These are phyloP conservation scores for Parazoanthus atlanticus DNA, from an alignment of 92 coral and sea anemone genomes.

Conservation along the genomic window DNA sequence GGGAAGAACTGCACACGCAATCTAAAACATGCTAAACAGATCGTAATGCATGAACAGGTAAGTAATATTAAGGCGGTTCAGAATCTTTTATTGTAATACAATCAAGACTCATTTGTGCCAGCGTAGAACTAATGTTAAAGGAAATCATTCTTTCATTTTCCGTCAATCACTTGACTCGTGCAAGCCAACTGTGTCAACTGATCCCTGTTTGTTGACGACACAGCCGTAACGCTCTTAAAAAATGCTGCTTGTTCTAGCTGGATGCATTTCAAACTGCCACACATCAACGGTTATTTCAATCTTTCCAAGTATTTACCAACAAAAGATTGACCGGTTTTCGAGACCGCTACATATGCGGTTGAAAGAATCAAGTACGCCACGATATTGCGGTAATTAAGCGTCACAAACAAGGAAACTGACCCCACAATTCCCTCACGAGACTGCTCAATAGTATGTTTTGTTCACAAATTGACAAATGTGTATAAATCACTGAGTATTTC, in stretches of 20 bases:
- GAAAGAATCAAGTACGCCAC: no score
- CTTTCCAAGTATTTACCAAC: neutral
- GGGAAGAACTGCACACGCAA: neutral
- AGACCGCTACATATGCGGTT: neutral
- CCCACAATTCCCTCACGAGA: neutral
- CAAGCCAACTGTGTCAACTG: neutral
- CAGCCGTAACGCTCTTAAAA: neutral
- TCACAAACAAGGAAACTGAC: neutral
- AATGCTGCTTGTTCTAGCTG: neutral
- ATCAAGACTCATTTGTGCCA: neutral
- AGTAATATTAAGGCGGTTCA: neutral
- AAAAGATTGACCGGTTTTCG: neutral
- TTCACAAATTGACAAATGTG: neutral
- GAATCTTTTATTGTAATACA: neutral
- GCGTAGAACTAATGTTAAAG: neutral
- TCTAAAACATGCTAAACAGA: neutral
- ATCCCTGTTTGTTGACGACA: neutral
- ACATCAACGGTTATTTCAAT: neutral
- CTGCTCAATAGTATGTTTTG: neutral
- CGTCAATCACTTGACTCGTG: neutral
- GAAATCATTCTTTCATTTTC: no score
- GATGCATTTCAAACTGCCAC: neutral
- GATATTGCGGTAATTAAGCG: no score
- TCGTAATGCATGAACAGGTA: neutral
- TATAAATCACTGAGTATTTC: neutral